A percentile compares a stretch with the other conserved stretches of the same genome.
Evolutionary conservation across 2,113 vertebrate genomes (phyloP).

Genomic region (Charadrius vociferus): DNA sequence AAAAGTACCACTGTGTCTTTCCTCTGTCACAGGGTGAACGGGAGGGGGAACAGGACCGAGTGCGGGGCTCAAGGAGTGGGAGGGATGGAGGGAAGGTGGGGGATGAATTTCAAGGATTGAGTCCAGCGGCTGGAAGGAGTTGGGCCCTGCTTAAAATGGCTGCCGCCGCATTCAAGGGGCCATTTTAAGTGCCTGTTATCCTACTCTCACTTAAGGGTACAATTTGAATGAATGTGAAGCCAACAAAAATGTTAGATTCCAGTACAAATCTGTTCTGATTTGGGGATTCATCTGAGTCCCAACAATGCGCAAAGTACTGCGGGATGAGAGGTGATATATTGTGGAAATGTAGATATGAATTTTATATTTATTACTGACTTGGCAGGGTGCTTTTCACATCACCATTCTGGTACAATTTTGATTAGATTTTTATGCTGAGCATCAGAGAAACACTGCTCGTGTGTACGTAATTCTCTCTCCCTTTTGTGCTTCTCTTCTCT

Average conservation of each 20-base stretch:
- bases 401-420: slow-evolving; percentile 64
- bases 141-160: slow-evolving; percentile 48
- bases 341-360: slow-evolving; percentile 54
- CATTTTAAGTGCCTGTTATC: slow-evolving; percentile 58
- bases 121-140: background rate
- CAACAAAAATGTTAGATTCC: slow-evolving; percentile 59
- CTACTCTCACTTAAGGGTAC: slow-evolving; percentile 2
- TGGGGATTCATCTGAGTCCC: slow-evolving; percentile 47
- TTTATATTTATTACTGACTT: slow-evolving; percentile 71
- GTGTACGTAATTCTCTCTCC: slow-evolving; percentile 39
- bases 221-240: slow-evolving; percentile 48
- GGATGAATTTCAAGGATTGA: background rate
- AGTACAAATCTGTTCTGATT: slow-evolving; percentile 62
- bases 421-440: slow-evolving; percentile 72
- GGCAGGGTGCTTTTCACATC: slow-evolving; percentile 65
- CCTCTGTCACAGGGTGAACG: background rate
- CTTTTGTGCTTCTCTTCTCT: slow-evolving; percentile 18
- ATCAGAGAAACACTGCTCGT: slow-evolving; percentile 26
- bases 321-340: slow-evolving; percentile 50
- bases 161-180: background rate
- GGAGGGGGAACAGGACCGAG: background rate
- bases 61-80: background rate
- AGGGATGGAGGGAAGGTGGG: background rate
- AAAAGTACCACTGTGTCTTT: background rate
- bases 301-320: slow-evolving; percentile 44